Evolutionary conservation across 53 echinoderm and acorn worm species (phyloP).

Genomic region (Echinarachnius parma): DNA sequence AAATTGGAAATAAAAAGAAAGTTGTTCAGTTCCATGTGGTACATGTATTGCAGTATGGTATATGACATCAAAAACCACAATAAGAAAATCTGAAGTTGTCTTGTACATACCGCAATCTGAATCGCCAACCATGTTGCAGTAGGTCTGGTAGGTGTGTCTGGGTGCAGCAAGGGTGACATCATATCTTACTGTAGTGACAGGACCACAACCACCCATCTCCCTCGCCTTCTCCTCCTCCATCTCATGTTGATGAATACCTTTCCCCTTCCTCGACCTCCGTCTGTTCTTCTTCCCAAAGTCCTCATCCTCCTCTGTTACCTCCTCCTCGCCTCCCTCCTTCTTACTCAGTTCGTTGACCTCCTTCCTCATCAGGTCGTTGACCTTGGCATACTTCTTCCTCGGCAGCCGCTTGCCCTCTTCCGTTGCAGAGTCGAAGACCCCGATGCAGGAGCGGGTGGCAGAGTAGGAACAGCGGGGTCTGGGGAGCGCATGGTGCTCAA

Average conservation of each 20-base stretch:
- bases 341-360: not conserved
- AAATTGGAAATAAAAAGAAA: too few relatives aligned
- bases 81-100: too few relatives aligned
- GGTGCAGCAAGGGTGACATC: constrained; percentile 28
- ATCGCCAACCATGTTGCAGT: not conserved
- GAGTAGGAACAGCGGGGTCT: not conserved
- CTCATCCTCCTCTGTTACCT: not conserved
- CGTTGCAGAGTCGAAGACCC: constrained; percentile 23
- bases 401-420: not conserved
- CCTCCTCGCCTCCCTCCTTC: not conserved
- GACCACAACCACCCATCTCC: too few relatives aligned
- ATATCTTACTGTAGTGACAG: constrained; percentile 6
- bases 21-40: too few relatives aligned
- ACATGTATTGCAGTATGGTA: too few relatives aligned
- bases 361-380: not conserved
- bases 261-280: constrained; percentile 24
- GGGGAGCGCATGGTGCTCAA: constrained; percentile 22
- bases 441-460: not conserved
- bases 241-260: not conserved
- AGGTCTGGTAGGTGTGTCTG: constrained; percentile 24
- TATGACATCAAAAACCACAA: too few relatives aligned
- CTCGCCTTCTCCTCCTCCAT: not conserved
- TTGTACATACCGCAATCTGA: too few relatives aligned
- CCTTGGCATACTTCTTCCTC: constrained; percentile 29
- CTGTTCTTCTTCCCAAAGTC: constrained; percentile 41